Conservation (phyloP, 2,888 invertebrate genomes). For the Caenorhabditis uteleia region DNA sequence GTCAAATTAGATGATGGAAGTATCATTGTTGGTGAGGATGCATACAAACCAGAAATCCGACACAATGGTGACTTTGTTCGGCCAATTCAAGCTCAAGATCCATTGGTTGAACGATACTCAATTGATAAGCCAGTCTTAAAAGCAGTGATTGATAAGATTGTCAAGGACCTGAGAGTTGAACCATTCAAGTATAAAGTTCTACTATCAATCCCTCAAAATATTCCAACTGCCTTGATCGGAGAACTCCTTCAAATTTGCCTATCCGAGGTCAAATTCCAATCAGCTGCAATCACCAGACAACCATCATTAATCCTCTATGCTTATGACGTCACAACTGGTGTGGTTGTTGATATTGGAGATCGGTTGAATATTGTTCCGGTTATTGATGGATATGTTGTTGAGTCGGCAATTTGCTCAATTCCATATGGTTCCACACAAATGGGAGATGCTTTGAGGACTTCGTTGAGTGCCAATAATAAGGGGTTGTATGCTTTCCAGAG, state of each 20-base stretch:
- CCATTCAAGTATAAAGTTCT: slow-evolving; percentile 72
- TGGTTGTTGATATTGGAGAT: slow-evolving; percentile 76
- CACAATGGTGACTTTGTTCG: slow-evolving; percentile 69
- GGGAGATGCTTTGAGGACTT: slow-evolving; percentile 53
- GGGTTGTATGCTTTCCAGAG: slow-evolving; percentile 69
- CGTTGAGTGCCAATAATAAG: slow-evolving; percentile 65
- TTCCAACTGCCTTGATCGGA: slow-evolving; percentile 57
- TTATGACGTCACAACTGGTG: slow-evolving; percentile 75
- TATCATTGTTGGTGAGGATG: slow-evolving; percentile 61
- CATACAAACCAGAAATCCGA: slow-evolving; percentile 65
- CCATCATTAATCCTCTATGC: slow-evolving; percentile 75
- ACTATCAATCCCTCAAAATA: slow-evolving; percentile 65
- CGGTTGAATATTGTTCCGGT: slow-evolving; percentile 75
- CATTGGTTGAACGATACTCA: slow-evolving; percentile 72
- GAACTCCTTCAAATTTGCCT: slow-evolving; percentile 70
- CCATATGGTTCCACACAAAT: slow-evolving; percentile 74
- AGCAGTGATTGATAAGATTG: slow-evolving; percentile 73
- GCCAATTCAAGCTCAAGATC: slow-evolving; percentile 72
- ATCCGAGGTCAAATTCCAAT: slow-evolving; percentile 57
- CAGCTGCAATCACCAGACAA: slow-evolving; percentile 74
- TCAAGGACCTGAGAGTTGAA: slow-evolving; percentile 72
- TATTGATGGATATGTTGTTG: slow-evolving; percentile 74
- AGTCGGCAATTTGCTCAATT: slow-evolving; percentile 73
- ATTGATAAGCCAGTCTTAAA: slow-evolving; percentile 72
- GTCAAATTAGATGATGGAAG: slow-evolving; percentile 50